Base-by-base conservation (phyloP, 2,113 vertebrate species). In the Ciconia stormi region DNA sequence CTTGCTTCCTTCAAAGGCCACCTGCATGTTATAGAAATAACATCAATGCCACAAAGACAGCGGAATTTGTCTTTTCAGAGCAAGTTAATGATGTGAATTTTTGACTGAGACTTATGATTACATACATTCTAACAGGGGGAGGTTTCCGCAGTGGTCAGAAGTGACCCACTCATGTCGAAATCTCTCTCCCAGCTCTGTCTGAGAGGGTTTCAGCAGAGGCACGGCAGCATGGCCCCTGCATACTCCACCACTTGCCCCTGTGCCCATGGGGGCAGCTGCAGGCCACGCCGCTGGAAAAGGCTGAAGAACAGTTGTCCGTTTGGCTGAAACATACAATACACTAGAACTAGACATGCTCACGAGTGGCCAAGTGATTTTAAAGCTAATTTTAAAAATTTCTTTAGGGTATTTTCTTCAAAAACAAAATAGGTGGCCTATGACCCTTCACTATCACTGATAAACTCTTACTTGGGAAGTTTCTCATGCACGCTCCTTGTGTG, bases 271-370 rank as follows among this genome's bases (percentile, higher is more conserved):
- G 19, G 32, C 7, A 1, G 87, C 77, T 73, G 76, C 36, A 36
- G 29, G 23, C 32, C 27, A 13, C 1, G 3, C 50, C 65, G 50
- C 85, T 71, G 79, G 63, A 7, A 26, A 25, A 30, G 16, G 55
- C 78, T 63, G n/a, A 44, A 38, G 30, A 79, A 26, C 13, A 36
- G 3, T n/a, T 3, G 6, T 44, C 69, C 66, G 58, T 49, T 29
- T 19, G 42, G 65, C 74, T 59, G 52, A 27, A 73, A 78, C 6
- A 7, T 0, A 9, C 12, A 44, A 2, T 3, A 19, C 5, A 6
- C 59, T 13, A n/a, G 7, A 52, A 29, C 15, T 2, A 30, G n/a
- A 38, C 11, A 40, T 0, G 0, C 11, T 73, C 34, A 36, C 0
- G 0, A 58, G 25, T 1, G 21, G 17, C 32, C 42, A 62, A 14